Base-by-base conservation (phyloP, 2,113 vertebrate species). In the Triplophysa rosa region DNA sequence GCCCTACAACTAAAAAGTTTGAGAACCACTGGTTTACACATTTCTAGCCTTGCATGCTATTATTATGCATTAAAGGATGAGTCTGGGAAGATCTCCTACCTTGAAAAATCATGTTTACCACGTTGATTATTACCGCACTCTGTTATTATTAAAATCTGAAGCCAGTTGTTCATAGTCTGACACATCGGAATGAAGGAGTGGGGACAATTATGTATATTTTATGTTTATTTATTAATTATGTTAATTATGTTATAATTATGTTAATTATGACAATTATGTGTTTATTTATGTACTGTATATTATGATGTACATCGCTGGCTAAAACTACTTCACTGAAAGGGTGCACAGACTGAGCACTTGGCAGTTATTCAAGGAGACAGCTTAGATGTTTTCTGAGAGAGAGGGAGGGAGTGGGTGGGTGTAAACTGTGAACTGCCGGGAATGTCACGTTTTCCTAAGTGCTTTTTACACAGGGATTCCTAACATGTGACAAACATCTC, bases 401-500 rank as follows among this genome's bases (percentile, higher is more conserved):
- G 11, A 33, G n/a, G 13, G 8, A 45, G 61, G 16, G 26, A 54
- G 62, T 54, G 61, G 24, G 74, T 52, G 73, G 73, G 73, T 64
- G 73, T 14, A 37, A 37, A 37, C 5, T 37, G 42, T 45, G 74
- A 77, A 52, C 72, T 63, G 72, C 72, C 72, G 59, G 72, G 72
- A 75, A 63, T 75, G 72, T 75, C 58, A 75, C 24, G 11, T 77
- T 77, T 52, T 65, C 29, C 19, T 77, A 26, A n/a, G 26, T 77
- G 61, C 17, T 65, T 77, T 76, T 65, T 77, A 33, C 62, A 52
- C 24, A 54, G 74, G 74, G 74, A 65, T 65, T 64, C 61, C 74
- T 77, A 77, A 66, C 62, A 77, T 52, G 74, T 54, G 62, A 65
- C 74, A 77, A 77, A 54, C 74, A 77, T 79, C 77, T 64, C n/a